Percentiles rank a stretch among this genome's conserved stretches.
Evolutionary conservation across 2,888 invertebrate genomes (phyloP).

Genomic region (Meiosimyza platycephala): DNA sequence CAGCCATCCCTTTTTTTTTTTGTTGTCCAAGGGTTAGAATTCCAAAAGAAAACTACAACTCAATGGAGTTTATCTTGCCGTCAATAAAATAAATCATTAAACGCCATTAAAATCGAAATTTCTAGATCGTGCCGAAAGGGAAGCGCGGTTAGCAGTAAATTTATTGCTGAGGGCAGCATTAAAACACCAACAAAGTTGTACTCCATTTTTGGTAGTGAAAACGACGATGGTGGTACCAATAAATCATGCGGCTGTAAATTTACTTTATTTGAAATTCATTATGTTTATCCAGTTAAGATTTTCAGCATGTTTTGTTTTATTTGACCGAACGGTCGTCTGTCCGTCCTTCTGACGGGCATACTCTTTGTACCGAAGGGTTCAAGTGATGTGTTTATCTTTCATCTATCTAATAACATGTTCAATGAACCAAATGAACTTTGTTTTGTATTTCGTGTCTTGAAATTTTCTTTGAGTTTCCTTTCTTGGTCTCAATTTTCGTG

Average conservation of each 20-base stretch:
- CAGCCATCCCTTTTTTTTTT: not conserved
- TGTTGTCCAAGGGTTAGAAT: too few species aligned
- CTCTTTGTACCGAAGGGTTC: not conserved
- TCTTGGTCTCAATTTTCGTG: not conserved
- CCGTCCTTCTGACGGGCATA: not conserved
- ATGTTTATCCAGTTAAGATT: not conserved
- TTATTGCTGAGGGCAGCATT: not conserved
- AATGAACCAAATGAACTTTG: slow-evolving; percentile 2
- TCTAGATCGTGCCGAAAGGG: not conserved
- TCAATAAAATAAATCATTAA: slow-evolving; percentile 11
- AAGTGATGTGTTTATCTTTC: slow-evolving; percentile 11
- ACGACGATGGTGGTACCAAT: not conserved
- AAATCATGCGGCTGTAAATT: slow-evolving; percentile 5
- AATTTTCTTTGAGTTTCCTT: not conserved
- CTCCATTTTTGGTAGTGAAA: not conserved
- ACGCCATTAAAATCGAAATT: slow-evolving; percentile 14
- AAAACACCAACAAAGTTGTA: not conserved
- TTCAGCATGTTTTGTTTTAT: not conserved
- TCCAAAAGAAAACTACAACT: not conserved
- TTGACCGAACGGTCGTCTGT: not conserved
- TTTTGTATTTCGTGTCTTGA: not conserved
- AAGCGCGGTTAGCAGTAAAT: not conserved
- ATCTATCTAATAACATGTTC: slow-evolving; percentile 6
- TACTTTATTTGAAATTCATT: slow-evolving; percentile 8
- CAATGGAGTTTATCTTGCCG: not conserved